Conservation (phyloP, 2,888 invertebrate genomes). For the Pyrgus malvae region DNA sequence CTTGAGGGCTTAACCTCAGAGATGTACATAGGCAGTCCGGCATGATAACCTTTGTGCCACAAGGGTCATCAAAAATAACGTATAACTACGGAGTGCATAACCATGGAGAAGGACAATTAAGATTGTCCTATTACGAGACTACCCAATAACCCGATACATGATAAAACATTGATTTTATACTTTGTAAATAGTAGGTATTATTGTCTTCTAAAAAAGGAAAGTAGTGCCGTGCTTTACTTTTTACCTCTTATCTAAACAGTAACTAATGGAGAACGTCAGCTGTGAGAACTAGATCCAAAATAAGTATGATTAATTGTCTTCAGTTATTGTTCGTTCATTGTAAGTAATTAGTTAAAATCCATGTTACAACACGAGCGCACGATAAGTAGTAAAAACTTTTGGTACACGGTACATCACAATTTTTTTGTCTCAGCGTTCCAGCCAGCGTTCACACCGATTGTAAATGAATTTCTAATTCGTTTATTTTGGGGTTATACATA, state of each 20-base stretch:
- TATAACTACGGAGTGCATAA: no score
- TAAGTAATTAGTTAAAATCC: constrained; percentile 12
- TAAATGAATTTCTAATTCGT: background rate
- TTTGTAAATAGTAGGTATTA: no score
- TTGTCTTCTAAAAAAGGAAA: background rate
- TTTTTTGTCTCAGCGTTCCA: no score
- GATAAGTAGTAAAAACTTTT: background rate
- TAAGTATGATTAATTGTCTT: constrained; percentile 13
- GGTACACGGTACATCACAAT: background rate
- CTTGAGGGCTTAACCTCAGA: no score
- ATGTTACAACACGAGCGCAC: constrained; percentile 1
- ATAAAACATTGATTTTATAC: no score
- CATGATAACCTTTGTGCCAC: no score
- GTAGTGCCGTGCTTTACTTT: constrained; percentile 3
- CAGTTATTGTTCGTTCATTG: constrained; percentile 7
- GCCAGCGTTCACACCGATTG: background rate
- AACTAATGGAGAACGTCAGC: constrained; percentile 12
- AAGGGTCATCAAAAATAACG: no score
- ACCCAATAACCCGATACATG: no score
- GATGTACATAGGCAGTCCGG: no score
- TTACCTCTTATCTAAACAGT: constrained; percentile 12
- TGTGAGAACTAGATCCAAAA: constrained; percentile 6
- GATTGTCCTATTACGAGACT: no score
- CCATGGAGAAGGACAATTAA: no score
- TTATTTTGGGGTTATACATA: no score